Evolutionary conservation across 2,797 vertebrate species (phyloP).

Genomic region (Peromyscus melanophrys): DNA sequence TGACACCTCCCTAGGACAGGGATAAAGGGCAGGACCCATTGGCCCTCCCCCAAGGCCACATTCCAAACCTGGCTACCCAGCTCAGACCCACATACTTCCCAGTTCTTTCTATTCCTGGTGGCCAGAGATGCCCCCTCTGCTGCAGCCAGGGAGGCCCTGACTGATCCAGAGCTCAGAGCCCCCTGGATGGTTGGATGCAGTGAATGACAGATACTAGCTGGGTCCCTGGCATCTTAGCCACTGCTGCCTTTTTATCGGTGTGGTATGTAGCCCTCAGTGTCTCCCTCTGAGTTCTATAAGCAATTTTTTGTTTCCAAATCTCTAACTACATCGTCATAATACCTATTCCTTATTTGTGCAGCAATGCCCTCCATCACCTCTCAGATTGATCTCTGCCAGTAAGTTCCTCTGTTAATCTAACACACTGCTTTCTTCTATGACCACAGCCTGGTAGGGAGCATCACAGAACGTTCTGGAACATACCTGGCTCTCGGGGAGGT

Average conservation of each 20-base stretch:
- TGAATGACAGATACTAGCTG: rapidly evolving
- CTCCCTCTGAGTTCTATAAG: neutral
- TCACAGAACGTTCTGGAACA: neutral
- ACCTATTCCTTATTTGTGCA: conserved; percentile 52
- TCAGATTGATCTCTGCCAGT: neutral
- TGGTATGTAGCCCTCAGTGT: neutral
- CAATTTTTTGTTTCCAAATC: neutral
- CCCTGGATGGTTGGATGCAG: neutral
- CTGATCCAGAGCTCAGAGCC: neutral
- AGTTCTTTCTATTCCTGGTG: neutral
- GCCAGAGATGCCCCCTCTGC: neutral
- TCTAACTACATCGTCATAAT: neutral
- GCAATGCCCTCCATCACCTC: neutral
- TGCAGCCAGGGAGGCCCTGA: neutral
- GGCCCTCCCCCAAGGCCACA: neutral
- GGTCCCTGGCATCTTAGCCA: neutral
- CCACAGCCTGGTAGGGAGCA: neutral
- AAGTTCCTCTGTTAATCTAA: neutral
- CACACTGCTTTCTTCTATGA: neutral
- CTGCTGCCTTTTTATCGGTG: neutral
- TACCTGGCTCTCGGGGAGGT: too few relatives aligned
- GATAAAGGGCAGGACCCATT: neutral
- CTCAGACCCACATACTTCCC: neutral
- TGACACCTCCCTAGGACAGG: neutral
- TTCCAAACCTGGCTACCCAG: neutral